Conservation (phyloP, 92 coral and sea anemone species). For the Umimayanthus chanpuru region DNA sequence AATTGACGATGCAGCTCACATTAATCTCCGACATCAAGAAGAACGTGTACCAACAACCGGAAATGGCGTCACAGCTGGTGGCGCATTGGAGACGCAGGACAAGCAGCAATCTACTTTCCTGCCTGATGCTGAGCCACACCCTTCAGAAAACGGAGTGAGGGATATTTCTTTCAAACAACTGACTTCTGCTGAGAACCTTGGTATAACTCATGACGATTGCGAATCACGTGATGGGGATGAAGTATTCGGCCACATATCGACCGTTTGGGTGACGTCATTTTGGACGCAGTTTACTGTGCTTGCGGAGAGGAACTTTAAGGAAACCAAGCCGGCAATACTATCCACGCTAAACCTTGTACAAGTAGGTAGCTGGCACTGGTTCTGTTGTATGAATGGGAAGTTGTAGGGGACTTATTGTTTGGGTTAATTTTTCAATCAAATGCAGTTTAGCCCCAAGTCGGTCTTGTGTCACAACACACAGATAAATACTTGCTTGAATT, state of each 20-base stretch:
- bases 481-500: too few species aligned
- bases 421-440: too few species aligned
- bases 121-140: neutral
- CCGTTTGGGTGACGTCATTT: constrained; percentile 93
- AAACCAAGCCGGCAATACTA: constrained; percentile 81
- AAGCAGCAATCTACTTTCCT: neutral
- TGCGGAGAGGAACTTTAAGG: constrained; percentile 80
- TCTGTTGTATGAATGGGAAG: neutral
- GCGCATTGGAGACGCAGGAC: neutral
- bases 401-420: constrained; percentile 26
- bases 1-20: neutral
- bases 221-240: constrained; percentile 62
- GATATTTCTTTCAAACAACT: neutral
- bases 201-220: constrained; percentile 62
- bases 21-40: neutral
- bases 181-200: neutral
- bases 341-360: constrained; percentile 79
- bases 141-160: neutral
- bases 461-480: too few species aligned
- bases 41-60: neutral
- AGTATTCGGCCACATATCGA: constrained; percentile 63
- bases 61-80: neutral
- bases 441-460: too few species aligned
- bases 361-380: constrained; percentile 47
- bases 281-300: constrained; percentile 95